phyloP scores from a whole-genome alignment of 2,888 invertebrate species.

The Oscheius onirici region DNA sequence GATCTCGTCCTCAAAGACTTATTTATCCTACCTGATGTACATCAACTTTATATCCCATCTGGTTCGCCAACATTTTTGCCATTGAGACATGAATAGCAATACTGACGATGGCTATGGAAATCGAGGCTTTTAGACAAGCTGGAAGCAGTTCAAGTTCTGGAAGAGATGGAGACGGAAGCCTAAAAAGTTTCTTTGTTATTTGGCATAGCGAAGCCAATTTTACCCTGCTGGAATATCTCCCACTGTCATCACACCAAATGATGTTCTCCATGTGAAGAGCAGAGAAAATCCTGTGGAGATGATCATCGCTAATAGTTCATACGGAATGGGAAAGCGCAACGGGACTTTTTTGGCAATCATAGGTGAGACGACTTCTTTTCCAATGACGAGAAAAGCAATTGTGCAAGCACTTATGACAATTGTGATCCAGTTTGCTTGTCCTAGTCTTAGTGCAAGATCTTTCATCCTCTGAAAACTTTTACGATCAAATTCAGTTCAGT shows the following conservation, averaged over 20 bases:
- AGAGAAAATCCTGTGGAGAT: not conserved
- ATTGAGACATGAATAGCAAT: slow-evolving; percentile 75
- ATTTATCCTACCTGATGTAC: slow-evolving; percentile 72
- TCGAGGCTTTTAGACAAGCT: slow-evolving; percentile 75
- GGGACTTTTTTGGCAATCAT: slow-evolving; percentile 68
- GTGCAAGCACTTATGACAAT: slow-evolving; percentile 76
- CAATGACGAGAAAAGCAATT: slow-evolving; percentile 68
- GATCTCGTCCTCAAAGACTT: too few species aligned
- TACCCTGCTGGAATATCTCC: slow-evolving; percentile 30
- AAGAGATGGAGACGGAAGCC: slow-evolving; percentile 58
- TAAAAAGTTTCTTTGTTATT: not conserved
- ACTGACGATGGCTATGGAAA: slow-evolving; percentile 73
- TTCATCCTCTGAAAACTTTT: slow-evolving; percentile 72
- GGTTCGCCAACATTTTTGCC: slow-evolving; percentile 73
- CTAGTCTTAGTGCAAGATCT: slow-evolving; percentile 78
- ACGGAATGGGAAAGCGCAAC: slow-evolving; percentile 70
- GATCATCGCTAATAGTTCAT: slow-evolving; percentile 68
- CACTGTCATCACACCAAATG: slow-evolving; percentile 12
- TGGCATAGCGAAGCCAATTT: not conserved
- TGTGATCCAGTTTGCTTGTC: slow-evolving; percentile 75
- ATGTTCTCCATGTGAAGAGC: slow-evolving; percentile 1
- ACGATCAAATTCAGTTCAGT: not conserved
- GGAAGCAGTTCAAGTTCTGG: slow-evolving; percentile 58
- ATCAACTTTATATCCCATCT: slow-evolving; percentile 74
- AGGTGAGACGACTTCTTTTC: slow-evolving; percentile 74